A percentile compares a stretch with the other conserved stretches of the same genome.
phyloP scores from a whole-genome alignment of 2,797 vertebrate genomes.

The Eurystomus glaucurus region DNA sequence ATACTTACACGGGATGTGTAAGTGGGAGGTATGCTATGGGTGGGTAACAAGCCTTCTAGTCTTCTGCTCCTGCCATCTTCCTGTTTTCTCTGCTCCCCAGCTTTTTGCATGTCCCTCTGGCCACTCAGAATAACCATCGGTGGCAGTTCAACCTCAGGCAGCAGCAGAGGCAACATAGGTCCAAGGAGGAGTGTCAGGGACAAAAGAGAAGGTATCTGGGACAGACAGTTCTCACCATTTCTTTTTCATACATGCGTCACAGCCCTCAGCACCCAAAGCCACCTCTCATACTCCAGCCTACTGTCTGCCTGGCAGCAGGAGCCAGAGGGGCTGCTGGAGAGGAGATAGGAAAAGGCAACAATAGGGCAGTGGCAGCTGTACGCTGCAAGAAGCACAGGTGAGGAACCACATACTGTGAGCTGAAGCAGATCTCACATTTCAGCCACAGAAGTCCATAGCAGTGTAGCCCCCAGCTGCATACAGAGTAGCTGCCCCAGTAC shows the following conservation, averaged over 20 bases:
- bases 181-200: background rate
- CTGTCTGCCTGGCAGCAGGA: background rate
- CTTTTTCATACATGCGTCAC: background rate
- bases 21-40: background rate
- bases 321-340: background rate
- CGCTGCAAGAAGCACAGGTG: background rate
- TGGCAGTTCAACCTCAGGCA: background rate
- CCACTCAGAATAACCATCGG: background rate
- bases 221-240: background rate
- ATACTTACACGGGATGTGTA: background rate
- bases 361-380: background rate
- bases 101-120: background rate
- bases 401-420: background rate
- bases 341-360: background rate
- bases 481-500: background rate
- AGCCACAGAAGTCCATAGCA: background rate
- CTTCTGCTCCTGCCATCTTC: background rate
- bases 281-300: accelerated
- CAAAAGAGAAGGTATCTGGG: background rate
- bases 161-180: background rate
- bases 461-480: background rate
- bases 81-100: background rate
- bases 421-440: background rate
- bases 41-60: background rate
- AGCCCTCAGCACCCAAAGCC: background rate